These are phyloP conservation scores for Chelonus insularis DNA, from an alignment of 1,140 invertebrate genomes.

Conservation along the genomic window DNA sequence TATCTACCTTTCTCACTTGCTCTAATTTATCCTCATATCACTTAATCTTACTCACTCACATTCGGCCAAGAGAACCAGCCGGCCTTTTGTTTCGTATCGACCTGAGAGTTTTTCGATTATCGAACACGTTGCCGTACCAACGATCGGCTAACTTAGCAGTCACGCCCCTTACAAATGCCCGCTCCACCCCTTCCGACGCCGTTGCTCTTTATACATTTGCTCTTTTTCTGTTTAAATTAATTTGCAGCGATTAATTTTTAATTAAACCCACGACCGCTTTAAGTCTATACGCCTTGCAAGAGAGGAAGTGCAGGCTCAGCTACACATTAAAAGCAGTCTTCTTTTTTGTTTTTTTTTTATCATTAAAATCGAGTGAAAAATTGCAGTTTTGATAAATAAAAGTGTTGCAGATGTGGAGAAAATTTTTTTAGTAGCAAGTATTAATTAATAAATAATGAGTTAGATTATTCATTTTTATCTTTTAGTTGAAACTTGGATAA, in stretches of 20 bases:
- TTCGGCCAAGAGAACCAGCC: not conserved
- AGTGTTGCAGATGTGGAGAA: no score
- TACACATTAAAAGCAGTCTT: not conserved
- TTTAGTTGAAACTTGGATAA: no score
- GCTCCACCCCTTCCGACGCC: slow-evolving; percentile 49
- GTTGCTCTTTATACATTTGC: not conserved
- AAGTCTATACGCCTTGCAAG: not conserved
- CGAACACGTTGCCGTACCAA: slow-evolving; percentile 43
- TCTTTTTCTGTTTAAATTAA: slow-evolving; percentile 58
- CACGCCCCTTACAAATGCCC: slow-evolving; percentile 49
- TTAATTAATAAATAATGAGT: no score
- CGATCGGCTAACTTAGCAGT: slow-evolving; percentile 55
- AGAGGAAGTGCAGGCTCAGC: no score
- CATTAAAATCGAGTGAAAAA: no score
- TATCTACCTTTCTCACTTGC: no score
- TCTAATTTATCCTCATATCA: no score
- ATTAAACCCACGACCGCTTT: slow-evolving; percentile 42
- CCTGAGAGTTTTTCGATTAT: slow-evolving; percentile 55
- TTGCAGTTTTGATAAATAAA: no score
- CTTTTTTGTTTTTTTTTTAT: slow-evolving; percentile 24
- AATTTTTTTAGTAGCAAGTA: no score
- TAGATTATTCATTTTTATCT: no score
- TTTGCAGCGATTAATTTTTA: slow-evolving; percentile 58
- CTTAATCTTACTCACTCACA: no score
- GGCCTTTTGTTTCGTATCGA: slow-evolving; percentile 48